Evolutionary conservation across 2,113 vertebrate species (phyloP), one percentile per base, ranked within the genome.

Genomic region (Panthera leo): DNA sequence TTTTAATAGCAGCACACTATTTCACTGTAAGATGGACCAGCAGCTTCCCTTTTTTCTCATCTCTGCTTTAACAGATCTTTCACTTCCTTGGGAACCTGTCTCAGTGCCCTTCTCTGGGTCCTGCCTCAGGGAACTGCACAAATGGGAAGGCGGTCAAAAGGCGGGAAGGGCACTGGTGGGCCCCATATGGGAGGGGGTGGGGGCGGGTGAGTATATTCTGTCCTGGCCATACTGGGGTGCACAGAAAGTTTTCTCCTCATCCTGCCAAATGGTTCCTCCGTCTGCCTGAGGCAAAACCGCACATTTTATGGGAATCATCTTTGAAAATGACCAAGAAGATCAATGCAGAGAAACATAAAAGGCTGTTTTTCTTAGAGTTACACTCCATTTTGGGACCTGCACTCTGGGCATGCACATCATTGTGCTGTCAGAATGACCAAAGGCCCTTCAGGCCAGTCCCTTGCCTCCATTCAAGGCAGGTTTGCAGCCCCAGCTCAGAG

Each of bases 241-340:
- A 42, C 25, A 84, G 89, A 79, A 94, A 95, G 58, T 51, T 92
- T 53, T 85, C 42, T 45, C 55, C 29, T 51, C 3, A 34, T 79
- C 55, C 68, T 63, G 91, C 97, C 97, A 97, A 94, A 97, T 96
- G 96, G 88, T 82, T 97, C 83, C 78, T 91, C 67, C 31, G 42
- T 84, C 71, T 94, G 42, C 67, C 68, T 75, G 42, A 83, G n/a
- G 73, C 85, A 79, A 76, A 95, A 51, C 58, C 21, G 85, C 23
- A 25, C 19, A 3, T 48, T 93, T 94, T 94, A 76, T 75, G 94
- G 61, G 76, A 82, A 91, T 92, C 58, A 85, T 91, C 89, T 90
- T 78, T 36, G 75, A 96, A 84, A 91, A 85, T 11, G 25, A 84
- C 68, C 34, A 14, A 93, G 95, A 88, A 34, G 91, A 90, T 58